Evolutionary conservation across 2,797 vertebrate genomes (phyloP).

Genomic region (Astyanax mexicanus): DNA sequence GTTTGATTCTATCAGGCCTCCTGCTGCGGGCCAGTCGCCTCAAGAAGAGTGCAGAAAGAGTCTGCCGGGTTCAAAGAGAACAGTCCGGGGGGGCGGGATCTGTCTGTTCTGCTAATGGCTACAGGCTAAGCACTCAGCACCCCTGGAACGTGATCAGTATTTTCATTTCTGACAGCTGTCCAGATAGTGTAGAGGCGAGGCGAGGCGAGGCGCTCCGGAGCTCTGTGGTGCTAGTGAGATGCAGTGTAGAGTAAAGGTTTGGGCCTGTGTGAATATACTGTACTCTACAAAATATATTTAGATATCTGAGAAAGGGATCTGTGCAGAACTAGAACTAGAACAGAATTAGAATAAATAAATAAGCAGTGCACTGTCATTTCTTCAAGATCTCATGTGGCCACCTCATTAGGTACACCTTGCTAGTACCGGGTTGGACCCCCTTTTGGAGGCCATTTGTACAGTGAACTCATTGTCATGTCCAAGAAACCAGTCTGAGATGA

Average conservation of each 20-base stretch:
- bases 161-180: not conserved
- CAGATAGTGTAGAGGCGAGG: not conserved
- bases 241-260: not conserved
- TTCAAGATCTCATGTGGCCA: too few relatives aligned
- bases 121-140: constrained; percentile 8
- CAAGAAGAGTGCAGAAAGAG: constrained; percentile 6
- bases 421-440: too few relatives aligned
- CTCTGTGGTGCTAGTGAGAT: not conserved
- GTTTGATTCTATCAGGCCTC: constrained; percentile 43
- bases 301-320: too few relatives aligned
- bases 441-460: too few relatives aligned
- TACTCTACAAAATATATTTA: too few relatives aligned
- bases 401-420: too few relatives aligned
- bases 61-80: constrained; percentile 22
- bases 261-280: not conserved
- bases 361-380: too few relatives aligned
- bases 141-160: not conserved
- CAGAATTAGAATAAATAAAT: too few relatives aligned
- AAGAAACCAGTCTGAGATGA: too few relatives aligned
- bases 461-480: too few relatives aligned
- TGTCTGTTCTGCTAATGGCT: constrained; percentile 10
- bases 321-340: too few relatives aligned
- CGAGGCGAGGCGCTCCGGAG: too few relatives aligned
- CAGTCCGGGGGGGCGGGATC: not conserved
- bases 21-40: constrained; percentile 33